A percentile compares a stretch with the other conserved stretches of the same genome.
phyloP scores from a whole-genome alignment of 2,113 vertebrate species.

The Gallinago media region DNA sequence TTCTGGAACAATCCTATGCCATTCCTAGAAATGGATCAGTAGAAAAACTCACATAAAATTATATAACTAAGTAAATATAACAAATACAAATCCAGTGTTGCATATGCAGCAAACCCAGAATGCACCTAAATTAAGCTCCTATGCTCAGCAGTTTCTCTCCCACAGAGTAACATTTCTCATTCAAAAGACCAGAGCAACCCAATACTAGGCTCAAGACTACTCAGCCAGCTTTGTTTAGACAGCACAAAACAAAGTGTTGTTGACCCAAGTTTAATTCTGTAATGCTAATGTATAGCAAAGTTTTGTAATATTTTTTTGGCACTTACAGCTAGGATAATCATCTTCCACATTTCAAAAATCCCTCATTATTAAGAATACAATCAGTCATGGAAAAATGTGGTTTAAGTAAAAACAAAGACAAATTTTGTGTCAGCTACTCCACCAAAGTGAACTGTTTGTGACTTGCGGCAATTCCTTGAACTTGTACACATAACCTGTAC shows the following conservation, averaged over 20 bases:
- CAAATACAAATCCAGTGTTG: neutral
- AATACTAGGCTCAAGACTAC: neutral
- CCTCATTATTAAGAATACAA: neutral
- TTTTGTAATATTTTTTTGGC: neutral
- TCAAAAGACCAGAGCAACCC: neutral
- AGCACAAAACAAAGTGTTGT: neutral
- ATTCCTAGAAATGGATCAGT: neutral
- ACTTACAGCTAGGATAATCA: neutral
- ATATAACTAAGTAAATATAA: neutral
- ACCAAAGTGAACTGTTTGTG: neutral
- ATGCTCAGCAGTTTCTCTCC: neutral
- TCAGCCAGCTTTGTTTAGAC: neutral
- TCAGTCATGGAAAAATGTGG: neutral
- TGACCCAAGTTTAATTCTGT: neutral
- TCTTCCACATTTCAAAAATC: neutral
- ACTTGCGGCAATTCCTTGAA: neutral
- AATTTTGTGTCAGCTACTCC: neutral
- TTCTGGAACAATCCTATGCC: neutral
- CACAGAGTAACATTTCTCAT: neutral
- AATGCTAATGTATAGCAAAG: neutral
- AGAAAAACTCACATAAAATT: neutral
- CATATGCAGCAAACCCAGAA: neutral
- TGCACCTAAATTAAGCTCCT: neutral
- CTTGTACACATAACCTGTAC: neutral
- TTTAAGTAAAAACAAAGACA: neutral